These are phyloP conservation scores for Dryobota labecula DNA, from an alignment of 2,888 invertebrate species.

Conservation along the genomic window DNA sequence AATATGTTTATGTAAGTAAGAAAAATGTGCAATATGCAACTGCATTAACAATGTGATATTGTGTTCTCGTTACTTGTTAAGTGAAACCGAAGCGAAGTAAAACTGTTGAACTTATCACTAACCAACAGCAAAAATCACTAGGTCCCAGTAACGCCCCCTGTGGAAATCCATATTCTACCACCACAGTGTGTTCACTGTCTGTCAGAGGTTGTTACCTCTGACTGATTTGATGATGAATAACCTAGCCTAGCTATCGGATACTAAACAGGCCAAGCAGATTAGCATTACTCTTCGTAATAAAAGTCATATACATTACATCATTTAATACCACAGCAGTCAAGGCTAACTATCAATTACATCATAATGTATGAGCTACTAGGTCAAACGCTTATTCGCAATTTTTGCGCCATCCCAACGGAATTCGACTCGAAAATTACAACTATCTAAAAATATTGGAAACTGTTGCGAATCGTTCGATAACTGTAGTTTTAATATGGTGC, in stretches of 20 bases:
- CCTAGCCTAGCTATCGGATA: neutral
- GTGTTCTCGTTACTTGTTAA: neutral
- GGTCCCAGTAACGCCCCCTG: neutral
- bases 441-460: constrained; percentile 54
- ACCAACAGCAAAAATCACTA: neutral
- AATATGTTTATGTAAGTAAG: neutral
- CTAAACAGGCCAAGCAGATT: constrained; percentile 6
- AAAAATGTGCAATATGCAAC: neutral
- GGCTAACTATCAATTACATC: constrained; percentile 51
- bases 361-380: constrained; percentile 42
- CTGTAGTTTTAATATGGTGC: constrained; percentile 38
- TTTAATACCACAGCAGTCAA: constrained; percentile 43
- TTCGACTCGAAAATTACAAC: constrained; percentile 30
- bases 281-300: constrained; percentile 31
- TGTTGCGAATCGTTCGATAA: constrained; percentile 45
- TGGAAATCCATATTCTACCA: neutral
- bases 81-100: neutral
- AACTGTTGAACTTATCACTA: neutral
- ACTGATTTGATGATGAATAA: neutral
- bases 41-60: neutral
- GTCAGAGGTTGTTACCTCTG: too few relatives aligned
- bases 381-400: constrained; percentile 40
- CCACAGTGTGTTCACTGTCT: too few relatives aligned
- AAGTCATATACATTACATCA: constrained; percentile 38
- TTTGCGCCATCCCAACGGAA: constrained; percentile 46